Base-by-base conservation (phyloP, 2,113 vertebrate species). In the Symphodus melops region DNA sequence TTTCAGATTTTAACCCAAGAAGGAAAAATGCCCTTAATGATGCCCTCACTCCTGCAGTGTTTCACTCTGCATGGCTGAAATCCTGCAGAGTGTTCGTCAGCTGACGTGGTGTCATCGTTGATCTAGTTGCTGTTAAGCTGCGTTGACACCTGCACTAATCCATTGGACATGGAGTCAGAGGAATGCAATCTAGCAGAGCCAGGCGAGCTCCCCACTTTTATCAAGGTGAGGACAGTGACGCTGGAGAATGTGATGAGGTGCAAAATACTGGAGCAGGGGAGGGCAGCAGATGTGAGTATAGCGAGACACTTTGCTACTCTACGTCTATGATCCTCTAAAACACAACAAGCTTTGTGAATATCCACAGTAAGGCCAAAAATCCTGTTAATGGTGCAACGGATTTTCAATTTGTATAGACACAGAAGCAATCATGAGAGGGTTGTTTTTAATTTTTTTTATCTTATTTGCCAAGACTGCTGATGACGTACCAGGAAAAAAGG, bases 81-180 rank as follows among this genome's bases (percentile, higher is more conserved):
- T 62, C 39, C 68, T 81, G 81, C 84, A 81, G 75, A 56, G 78
- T 67, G 63, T 60, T 39, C 60, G 71, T 70, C 84, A 33, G 80
- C 83, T 86, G 86, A 86, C 80, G 62, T 44, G 66, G 85, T 87
- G 87, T 88, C 88, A 86, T 83, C 88, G 80, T 62, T 83, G 89
- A 92, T 90, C 77, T 56, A 62, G 78, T 82, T 14, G 68, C 79
- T 77, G 84, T 85, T 89, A 88, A 91, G 81, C 83, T 76, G 89
- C 72, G 51, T 42, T 87, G 87, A 85, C 90, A 88, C 88, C 88
- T 87, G 81, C 79, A 65, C 72, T 33, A 92, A 92, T 90, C 88
- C 91, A 91, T 91, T 89, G 83, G 89, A 85, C 90, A 90, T 13
- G 79, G 82, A 84, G 82, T 58, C 78, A 3, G 39, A 20, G 63